phyloP scores from a whole-genome alignment of 2,113 vertebrate species.

The Spheniscus mendiculus region DNA sequence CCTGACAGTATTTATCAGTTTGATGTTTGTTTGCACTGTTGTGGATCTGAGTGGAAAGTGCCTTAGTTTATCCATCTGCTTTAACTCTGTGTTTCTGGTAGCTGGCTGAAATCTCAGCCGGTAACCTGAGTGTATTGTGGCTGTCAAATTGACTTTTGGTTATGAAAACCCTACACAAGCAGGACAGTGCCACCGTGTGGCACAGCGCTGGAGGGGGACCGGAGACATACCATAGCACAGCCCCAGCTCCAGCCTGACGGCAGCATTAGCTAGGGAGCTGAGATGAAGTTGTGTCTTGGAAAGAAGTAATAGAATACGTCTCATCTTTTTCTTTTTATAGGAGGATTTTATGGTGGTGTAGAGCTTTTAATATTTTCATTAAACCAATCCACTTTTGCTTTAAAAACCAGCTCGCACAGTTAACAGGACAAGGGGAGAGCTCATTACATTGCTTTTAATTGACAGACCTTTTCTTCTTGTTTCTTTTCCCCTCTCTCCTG shows the following conservation, averaged over 20 bases:
- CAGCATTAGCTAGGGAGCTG: not conserved
- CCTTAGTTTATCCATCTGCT: not conserved
- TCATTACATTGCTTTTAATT: not conserved
- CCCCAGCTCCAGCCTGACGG: not conserved
- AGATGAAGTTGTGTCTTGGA: not conserved
- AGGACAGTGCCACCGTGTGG: constrained; percentile 27
- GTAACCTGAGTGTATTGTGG: not conserved
- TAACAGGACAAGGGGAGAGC: not conserved
- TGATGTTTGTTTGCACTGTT: not conserved
- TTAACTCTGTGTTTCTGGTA: not conserved
- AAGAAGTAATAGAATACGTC: not conserved
- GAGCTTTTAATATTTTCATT: not conserved
- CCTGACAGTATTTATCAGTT: not conserved
- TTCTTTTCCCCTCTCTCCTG: not conserved
- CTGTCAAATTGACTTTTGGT: not conserved
- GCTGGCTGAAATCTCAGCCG: not conserved
- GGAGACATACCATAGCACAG: not conserved
- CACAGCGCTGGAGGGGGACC: not conserved
- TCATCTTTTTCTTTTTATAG: not conserved
- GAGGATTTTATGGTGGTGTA: not conserved
- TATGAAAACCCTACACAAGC: not conserved
- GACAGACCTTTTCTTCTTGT: not conserved
- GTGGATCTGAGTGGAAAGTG: not conserved
- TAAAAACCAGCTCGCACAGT: not conserved
- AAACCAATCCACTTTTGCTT: not conserved